Conservation (phyloP, 2,113 vertebrate species). For the Zingel zingel region DNA sequence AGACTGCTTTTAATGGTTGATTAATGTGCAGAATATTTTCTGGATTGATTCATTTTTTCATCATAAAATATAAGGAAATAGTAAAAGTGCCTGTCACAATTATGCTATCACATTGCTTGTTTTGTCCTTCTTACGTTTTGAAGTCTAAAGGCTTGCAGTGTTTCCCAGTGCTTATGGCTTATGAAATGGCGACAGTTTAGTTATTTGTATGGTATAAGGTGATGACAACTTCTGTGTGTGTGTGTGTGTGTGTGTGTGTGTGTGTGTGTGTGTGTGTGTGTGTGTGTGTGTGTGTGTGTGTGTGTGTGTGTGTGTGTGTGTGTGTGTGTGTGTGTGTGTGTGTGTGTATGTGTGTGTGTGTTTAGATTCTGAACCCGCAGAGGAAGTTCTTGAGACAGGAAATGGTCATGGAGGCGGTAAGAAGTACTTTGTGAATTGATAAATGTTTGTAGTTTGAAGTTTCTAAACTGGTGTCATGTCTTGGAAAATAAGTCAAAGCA, state of each 20-base stretch:
- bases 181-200: not conserved
- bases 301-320: too few relatives aligned
- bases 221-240: not conserved
- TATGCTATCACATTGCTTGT: not conserved
- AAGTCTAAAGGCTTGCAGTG: too few relatives aligned
- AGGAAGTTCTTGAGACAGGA: conserved; percentile 97
- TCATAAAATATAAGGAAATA: not conserved
- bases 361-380: conserved; percentile 94
- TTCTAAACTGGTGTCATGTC: not conserved
- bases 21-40: not conserved
- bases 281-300: conserved; percentile 11
- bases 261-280: conserved; percentile 18
- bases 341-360: conserved; percentile 12
- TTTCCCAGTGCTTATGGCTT: not conserved
- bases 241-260: not conserved
- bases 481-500: not conserved
- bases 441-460: not conserved
- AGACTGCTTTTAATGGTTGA: not conserved
- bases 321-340: too few relatives aligned
- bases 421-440: conserved; percentile 41
- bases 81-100: not conserved
- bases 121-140: not conserved
- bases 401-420: conserved; percentile 98
- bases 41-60: not conserved
- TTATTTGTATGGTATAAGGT: not conserved